Percentiles rank a stretch among this genome's conserved stretches.
These are phyloP conservation scores for Graphium colonna DNA, from an alignment of 2,888 invertebrate species.

Conservation along the genomic window DNA sequence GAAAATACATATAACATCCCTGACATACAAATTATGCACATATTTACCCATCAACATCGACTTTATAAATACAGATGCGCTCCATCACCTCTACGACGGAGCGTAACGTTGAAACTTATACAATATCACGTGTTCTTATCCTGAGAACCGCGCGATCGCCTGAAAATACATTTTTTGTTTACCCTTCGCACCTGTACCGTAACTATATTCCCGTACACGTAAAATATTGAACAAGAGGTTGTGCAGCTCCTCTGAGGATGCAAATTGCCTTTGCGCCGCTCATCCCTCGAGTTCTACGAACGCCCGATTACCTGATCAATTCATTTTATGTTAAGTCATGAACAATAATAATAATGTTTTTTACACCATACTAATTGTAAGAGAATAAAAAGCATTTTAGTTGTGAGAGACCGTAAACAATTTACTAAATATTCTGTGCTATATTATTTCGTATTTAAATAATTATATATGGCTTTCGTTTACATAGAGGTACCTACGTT, in stretches of 20 bases:
- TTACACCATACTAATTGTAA: no score
- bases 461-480: no score
- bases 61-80: no score
- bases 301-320: slow-evolving; percentile 47
- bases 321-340: slow-evolving; percentile 21
- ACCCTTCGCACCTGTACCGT: slow-evolving; percentile 17
- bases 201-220: slow-evolving; percentile 25
- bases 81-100: no score
- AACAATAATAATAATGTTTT: slow-evolving; percentile 12
- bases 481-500: no score
- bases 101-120: neutral
- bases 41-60: no score
- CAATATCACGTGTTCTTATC: slow-evolving; percentile 13
- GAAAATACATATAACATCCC: no score
- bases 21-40: no score
- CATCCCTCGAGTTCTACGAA: slow-evolving; percentile 34
- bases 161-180: slow-evolving; percentile 18
- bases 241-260: slow-evolving; percentile 28
- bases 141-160: slow-evolving; percentile 12
- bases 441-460: no score
- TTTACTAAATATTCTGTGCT: no score
- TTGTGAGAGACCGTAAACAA: no score
- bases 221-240: slow-evolving; percentile 29
- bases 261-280: slow-evolving; percentile 39
- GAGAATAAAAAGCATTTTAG: no score